Base-by-base conservation (phyloP, 37 sponge, comb jelly and placozoan genomes). In the Axinella damicornis region DNA sequence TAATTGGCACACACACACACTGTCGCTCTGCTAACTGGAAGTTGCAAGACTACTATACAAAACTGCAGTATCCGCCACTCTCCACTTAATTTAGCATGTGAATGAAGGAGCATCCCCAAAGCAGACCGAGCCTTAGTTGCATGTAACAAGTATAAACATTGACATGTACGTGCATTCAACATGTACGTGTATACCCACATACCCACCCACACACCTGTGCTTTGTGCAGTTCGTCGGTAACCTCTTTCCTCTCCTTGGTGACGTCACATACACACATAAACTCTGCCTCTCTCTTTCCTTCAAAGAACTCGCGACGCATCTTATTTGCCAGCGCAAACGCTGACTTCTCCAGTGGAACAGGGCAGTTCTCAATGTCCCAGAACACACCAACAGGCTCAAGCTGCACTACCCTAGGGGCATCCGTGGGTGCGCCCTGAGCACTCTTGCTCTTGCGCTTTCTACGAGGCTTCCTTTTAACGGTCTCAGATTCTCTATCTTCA, bases 321-420 rank as follows among this genome's bases (percentile, higher is more conserved):
- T 93, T 93, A 40, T 64, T 77, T 4, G 88, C 96, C 31, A 92
- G 65, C 18, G 77, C 60, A 38, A 93, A 90, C 2, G 93, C 88
- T 0, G 89, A 90, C 77, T 93, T 93, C 32, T 53, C 73, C 0
- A 27, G 24, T 17, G 96, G 96, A 22, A 96, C 83, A 5, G 85
- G 46, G 65, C 94, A 93, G 68, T 96, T 96, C 75, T 96, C 96
- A 57, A 96, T 96, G 62, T 96, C 96, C 96, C 96, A 96, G 79
- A 96, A 96, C 34, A 96, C 80, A 1, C 96, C 96, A 30, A 96
- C 94, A 19, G 94, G 94, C 41, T 96, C 96, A 46, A 79, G 54
- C 69, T 61, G 74, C 20, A 58, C 78, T 34, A 34, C 17, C 2
- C 20, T 35, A 6, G 31, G 13, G 17, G 57, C 70, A 58, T 20